These are phyloP conservation scores for Apis dorsata DNA, from an alignment of 1,140 invertebrate genomes.

Conservation along the genomic window DNA sequence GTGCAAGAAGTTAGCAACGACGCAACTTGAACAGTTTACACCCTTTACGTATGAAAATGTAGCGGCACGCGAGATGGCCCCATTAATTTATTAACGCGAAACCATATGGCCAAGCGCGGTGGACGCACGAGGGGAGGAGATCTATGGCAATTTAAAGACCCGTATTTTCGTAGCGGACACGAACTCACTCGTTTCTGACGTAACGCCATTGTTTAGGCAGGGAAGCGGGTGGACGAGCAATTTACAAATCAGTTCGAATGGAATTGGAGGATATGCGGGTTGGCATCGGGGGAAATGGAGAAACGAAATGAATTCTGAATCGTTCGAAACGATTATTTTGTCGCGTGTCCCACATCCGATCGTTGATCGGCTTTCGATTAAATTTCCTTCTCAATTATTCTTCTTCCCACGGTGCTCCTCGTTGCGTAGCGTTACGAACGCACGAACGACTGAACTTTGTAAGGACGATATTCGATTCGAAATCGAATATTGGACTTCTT, in stretches of 20 bases:
- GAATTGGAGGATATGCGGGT: slow-evolving; percentile 65
- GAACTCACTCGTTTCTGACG: slow-evolving; percentile 20
- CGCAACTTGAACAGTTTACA: no score
- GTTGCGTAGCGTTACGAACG: no score
- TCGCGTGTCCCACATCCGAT: slow-evolving; percentile 32
- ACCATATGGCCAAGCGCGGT: neutral
- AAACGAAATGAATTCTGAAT: slow-evolving; percentile 43
- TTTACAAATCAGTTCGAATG: slow-evolving; percentile 59
- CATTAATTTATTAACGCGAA: slow-evolving; percentile 16
- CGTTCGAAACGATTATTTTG: neutral
- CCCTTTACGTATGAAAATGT: neutral
- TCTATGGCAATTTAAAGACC: slow-evolving; percentile 42
- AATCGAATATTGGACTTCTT: no score
- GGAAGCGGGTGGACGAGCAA: slow-evolving; percentile 34
- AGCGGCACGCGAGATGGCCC: neutral
- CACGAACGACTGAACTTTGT: no score
- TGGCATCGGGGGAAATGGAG: slow-evolving; percentile 61
- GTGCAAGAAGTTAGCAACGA: no score
- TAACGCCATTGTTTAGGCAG: neutral
- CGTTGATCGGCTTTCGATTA: neutral
- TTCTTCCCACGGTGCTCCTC: neutral
- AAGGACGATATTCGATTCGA: no score
- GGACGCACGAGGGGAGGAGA: slow-evolving; percentile 4
- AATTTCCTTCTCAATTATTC: neutral
- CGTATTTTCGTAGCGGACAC: slow-evolving; percentile 59